Evolutionary conservation across 1,140 invertebrate species (phyloP).

Genomic region (Eulimnadia texana): DNA sequence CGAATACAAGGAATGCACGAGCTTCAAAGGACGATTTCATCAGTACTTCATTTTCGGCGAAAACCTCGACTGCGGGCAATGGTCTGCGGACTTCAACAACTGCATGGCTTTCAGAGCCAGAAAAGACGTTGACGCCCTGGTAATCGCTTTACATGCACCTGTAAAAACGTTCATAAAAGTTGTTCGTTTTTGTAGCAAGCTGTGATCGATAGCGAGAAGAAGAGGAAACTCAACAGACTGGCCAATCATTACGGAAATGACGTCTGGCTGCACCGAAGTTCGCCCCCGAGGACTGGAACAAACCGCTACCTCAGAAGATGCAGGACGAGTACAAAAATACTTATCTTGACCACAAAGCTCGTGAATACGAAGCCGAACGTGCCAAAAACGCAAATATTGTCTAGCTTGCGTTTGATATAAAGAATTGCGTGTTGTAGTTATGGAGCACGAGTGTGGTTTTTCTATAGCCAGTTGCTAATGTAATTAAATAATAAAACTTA

Average conservation of each 20-base stretch:
- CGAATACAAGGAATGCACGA: conserved; percentile 61
- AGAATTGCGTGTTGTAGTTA: too few species aligned
- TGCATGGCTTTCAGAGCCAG: background rate
- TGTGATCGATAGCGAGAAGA: conserved; percentile 53
- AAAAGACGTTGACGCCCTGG: background rate
- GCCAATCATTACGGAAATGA: conserved; percentile 50
- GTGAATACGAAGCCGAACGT: conserved; percentile 38
- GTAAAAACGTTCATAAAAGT: background rate
- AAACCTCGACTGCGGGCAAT: conserved; percentile 51
- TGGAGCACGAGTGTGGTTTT: too few species aligned
- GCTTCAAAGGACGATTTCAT: conserved; percentile 57
- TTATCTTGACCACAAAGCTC: conserved; percentile 45
- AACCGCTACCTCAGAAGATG: conserved; percentile 57
- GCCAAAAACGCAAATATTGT: background rate
- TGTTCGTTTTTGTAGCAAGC: conserved; percentile 37
- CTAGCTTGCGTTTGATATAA: too few species aligned
- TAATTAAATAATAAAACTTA: too few species aligned
- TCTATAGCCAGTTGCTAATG: too few species aligned
- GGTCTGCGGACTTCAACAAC: conserved; percentile 51
- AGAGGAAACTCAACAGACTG: conserved; percentile 42
- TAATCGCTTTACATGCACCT: background rate
- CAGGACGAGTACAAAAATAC: conserved; percentile 44
- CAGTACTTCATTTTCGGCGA: conserved; percentile 71
- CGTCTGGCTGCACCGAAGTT: conserved; percentile 56
- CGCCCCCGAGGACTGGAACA: conserved; percentile 64